phyloP scores from a whole-genome alignment of 1,140 invertebrate species.

The Leptonema lineaticorne region DNA sequence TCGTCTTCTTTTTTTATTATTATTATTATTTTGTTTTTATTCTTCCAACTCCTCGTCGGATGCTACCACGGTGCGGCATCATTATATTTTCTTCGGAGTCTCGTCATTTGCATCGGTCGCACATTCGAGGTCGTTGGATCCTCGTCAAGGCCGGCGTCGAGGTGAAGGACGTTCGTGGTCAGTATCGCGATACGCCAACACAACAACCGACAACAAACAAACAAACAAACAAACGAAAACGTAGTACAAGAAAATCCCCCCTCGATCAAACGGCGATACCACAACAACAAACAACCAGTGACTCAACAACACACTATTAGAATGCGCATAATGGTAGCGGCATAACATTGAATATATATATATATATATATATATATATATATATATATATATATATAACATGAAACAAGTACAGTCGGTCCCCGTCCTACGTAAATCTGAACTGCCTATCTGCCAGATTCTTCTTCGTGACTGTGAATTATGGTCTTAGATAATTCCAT shows the following conservation, averaged over 20 bases:
- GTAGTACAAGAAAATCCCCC: background rate
- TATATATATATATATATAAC: no score
- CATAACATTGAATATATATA: no score
- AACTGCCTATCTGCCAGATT: no score
- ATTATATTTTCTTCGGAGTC: no score
- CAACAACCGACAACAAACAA: background rate
- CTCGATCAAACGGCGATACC: no score
- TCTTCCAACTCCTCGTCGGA: background rate
- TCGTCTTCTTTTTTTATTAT: background rate
- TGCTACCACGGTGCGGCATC: background rate
- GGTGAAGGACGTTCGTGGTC: conserved; percentile 20
- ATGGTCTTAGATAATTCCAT: no score
- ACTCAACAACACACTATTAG: conserved; percentile 8
- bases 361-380: no score
- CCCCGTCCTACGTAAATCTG: no score
- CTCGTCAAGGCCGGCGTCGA: conserved; percentile 10
- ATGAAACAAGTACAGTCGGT: no score
- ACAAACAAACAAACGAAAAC: background rate
- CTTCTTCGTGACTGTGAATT: no score
- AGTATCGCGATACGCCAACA: background rate
- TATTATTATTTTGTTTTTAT: conserved; percentile 1
- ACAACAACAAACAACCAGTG: no score
- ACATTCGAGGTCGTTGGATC: conserved; percentile 6
- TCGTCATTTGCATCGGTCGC: conserved; percentile 12
- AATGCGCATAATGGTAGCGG: background rate